phyloP scores from a whole-genome alignment of 2,797 vertebrate species.

The Mormyrops attenuatus region DNA sequence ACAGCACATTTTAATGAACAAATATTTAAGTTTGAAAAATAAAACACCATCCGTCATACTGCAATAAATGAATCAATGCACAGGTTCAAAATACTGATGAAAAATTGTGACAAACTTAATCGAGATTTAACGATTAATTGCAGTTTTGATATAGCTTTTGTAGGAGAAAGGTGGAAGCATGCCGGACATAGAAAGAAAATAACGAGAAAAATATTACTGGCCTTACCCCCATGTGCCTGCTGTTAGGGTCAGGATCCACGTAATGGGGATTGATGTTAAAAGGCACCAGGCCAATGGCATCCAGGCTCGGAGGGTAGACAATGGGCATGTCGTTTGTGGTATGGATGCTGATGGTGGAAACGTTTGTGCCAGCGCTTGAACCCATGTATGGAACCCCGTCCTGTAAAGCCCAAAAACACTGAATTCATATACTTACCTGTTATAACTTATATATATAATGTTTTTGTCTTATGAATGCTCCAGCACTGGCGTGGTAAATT shows the following conservation, averaged over 20 bases:
- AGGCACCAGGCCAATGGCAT: slow-evolving; percentile 73
- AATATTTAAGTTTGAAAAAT: not conserved
- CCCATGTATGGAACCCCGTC: slow-evolving; percentile 79
- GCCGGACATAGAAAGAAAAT: not conserved
- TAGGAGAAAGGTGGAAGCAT: not conserved
- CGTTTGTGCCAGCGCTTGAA: slow-evolving; percentile 78
- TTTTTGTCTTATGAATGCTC: not conserved
- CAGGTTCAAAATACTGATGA: not conserved
- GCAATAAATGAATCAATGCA: not conserved
- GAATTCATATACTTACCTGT: not conserved
- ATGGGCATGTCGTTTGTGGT: slow-evolving; percentile 88
- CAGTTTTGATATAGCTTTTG: not conserved
- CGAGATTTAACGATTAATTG: not conserved
- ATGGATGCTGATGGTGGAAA: slow-evolving; percentile 75
- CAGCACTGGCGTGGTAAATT: no score
- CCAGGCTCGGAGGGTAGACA: slow-evolving; percentile 72
- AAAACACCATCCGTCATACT: not conserved
- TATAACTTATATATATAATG: not conserved
- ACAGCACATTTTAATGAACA: not conserved
- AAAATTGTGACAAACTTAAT: not conserved
- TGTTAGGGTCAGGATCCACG: slow-evolving; percentile 66
- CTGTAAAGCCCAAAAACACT: slow-evolving; percentile 42
- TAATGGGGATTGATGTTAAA: slow-evolving; percentile 88
- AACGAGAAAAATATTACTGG: not conserved
- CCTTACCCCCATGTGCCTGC: slow-evolving; percentile 80